Evolutionary conservation across 2,888 invertebrate species (phyloP).

Genomic region (Tetragonula carbonaria): DNA sequence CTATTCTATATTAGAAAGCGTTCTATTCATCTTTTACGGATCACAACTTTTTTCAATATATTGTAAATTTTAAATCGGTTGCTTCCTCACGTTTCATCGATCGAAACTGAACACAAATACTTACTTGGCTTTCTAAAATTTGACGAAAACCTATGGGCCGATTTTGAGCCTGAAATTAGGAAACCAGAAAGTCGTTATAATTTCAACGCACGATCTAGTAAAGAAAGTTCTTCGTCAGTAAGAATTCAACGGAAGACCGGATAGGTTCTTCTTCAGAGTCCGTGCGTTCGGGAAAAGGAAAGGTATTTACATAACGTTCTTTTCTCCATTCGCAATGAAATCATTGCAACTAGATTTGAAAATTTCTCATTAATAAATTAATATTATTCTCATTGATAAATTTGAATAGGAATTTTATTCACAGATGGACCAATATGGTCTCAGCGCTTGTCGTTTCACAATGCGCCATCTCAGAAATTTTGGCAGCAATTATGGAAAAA

Average conservation of each 20-base stretch:
- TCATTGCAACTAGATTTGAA: neutral
- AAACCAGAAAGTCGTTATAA: constrained; percentile 86
- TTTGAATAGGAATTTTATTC: constrained; percentile 87
- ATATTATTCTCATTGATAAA: neutral
- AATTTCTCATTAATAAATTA: neutral
- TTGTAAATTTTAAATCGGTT: constrained; percentile 82
- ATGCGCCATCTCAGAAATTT: constrained; percentile 87
- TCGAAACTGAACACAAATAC: constrained; percentile 84
- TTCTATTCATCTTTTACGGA: too few species aligned
- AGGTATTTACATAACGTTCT: constrained; percentile 83
- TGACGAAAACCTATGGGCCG: constrained; percentile 87
- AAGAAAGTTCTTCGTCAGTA: constrained; percentile 87
- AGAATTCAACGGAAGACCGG: constrained; percentile 89
- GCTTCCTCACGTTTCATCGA: constrained; percentile 82
- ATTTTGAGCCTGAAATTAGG: constrained; percentile 89
- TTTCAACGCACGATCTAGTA: constrained; percentile 87
- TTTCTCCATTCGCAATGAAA: neutral
- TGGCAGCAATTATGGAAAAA: constrained; percentile 86
- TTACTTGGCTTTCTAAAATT: constrained; percentile 87
- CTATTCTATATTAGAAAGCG: too few species aligned
- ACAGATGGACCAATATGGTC: constrained; percentile 89
- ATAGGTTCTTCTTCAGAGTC: constrained; percentile 89
- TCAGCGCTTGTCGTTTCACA: constrained; percentile 88
- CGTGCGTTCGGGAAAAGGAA: constrained; percentile 88
- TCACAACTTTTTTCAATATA: too few species aligned